Evolutionary conservation across 2,797 vertebrate species (phyloP), one percentile per base, ranked within the genome.

Genomic region (Cynopterus sphinx): DNA sequence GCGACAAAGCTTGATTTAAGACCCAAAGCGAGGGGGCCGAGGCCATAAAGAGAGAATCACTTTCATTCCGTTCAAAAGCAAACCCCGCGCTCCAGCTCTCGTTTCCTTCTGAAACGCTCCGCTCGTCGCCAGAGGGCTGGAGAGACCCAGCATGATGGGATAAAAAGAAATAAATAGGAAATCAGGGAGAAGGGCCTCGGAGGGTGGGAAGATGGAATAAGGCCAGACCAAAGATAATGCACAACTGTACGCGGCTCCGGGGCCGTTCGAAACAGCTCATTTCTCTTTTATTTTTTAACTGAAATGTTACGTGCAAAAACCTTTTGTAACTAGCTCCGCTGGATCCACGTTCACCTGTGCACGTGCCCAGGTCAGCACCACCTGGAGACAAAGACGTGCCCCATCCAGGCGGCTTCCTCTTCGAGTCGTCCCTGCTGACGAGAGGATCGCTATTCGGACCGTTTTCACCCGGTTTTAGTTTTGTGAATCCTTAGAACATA

Each of bases 1-100:
- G 94, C 94, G 89, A 68, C 70, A 87, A 84, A 61, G 70, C 87
- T 94, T 97, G 96, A 96, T 93, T 95, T 85, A 93, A 92, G 85
- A 61, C 91, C 92, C 26, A 71, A 68, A 90, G 71, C 93, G 74
- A 41, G 0, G 33, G 73, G 36, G 84, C 85, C 21, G 26, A 84
- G 75, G 71, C 89, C 63, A 68, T 94, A 94, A 91, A 55, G 73
- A 59, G 63, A 77, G 88, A 95, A 22, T 84, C 74, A 28, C 87
- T 91, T 89, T 78, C 86, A 77, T 91, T 70, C 71, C 28, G 78
- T 41, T 33, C 28, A 24, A 92, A 73, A 78, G 74, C 86, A 91
- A 73, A 73, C 19, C n/a, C 57, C 5, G 46, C 31, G 3, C 22
- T 26, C 41, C 5, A 11, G 36, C 3, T 28, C 5, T 53, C 13